A percentile compares a stretch with the other conserved stretches of the same genome.
Conservation (phyloP, 2,113 vertebrate genomes). For the Hippoglossus stenolepis region DNA sequence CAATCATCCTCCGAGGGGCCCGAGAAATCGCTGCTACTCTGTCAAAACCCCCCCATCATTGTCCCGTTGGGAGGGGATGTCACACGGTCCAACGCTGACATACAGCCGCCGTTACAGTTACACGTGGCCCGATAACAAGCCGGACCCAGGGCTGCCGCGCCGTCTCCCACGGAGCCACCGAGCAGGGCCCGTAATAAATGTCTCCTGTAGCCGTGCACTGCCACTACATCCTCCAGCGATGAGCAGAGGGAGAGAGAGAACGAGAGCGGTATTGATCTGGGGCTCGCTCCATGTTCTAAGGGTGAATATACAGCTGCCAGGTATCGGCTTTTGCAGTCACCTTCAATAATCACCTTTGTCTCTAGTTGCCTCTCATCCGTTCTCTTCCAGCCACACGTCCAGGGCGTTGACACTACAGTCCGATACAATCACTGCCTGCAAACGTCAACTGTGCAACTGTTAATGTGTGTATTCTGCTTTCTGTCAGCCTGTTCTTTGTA, state of each 20-base stretch:
- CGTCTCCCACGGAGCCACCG: constrained; percentile 59
- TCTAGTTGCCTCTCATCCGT: constrained; percentile 28
- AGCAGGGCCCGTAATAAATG: constrained; percentile 62
- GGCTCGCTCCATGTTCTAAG: constrained; percentile 65
- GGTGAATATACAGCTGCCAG: constrained; percentile 64
- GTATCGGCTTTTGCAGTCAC: constrained; percentile 64
- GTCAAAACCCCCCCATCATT: constrained; percentile 42
- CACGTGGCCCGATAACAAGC: constrained; percentile 59
- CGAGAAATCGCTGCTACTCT: constrained; percentile 50
- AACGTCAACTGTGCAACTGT: not conserved
- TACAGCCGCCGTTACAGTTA: constrained; percentile 36
- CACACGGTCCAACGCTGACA: constrained; percentile 35
- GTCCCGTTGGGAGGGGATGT: constrained; percentile 53
- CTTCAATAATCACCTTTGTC: constrained; percentile 67
- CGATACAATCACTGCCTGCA: not conserved
- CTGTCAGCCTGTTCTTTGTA: not conserved
- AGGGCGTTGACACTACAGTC: constrained; percentile 21
- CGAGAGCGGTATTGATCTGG: constrained; percentile 55
- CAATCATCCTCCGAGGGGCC: constrained; percentile 37
- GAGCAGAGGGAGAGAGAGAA: constrained; percentile 37
- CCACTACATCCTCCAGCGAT: constrained; percentile 48
- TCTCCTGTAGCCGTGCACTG: constrained; percentile 52
- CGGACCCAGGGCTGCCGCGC: constrained; percentile 27
- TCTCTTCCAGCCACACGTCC: constrained; percentile 20
- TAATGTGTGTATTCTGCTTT: not conserved